Evolutionary conservation across 2,888 invertebrate genomes (phyloP).

Genomic region (Smittia sp.): DNA sequence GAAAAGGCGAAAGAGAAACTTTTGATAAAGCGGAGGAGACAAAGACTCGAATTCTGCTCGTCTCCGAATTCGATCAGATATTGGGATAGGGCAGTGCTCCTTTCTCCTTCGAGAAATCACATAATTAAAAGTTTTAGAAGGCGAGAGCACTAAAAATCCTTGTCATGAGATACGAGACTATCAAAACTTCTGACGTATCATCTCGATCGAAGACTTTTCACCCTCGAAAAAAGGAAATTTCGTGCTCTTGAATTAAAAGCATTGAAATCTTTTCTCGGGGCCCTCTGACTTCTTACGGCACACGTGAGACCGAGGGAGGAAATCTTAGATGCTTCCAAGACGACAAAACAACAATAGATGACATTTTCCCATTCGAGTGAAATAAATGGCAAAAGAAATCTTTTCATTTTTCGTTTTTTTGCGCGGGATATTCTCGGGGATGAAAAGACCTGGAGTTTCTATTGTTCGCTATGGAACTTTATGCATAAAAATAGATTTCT

Average conservation of each 20-base stretch:
- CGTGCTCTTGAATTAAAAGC: slow-evolving; percentile 20
- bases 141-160: slow-evolving; percentile 11
- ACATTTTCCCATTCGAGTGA: slow-evolving; percentile 16
- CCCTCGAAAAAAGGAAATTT: neutral
- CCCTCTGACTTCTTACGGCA: neutral
- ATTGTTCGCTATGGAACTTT: slow-evolving; percentile 21
- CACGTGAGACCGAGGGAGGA: slow-evolving; percentile 21
- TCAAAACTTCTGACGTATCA: slow-evolving; percentile 23
- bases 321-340: neutral
- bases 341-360: slow-evolving; percentile 13
- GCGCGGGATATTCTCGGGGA: slow-evolving; percentile 6
- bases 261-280: neutral
- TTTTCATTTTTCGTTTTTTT: neutral
- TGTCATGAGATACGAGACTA: slow-evolving; percentile 28
- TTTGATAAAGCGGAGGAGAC: neutral
- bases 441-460: slow-evolving; percentile 18
- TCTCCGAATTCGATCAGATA: slow-evolving; percentile 27
- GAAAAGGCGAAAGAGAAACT: slow-evolving; percentile 9
- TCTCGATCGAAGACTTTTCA: neutral
- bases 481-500: slow-evolving; percentile 28
- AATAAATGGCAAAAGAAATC: slow-evolving; percentile 7
- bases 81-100: slow-evolving; percentile 35
- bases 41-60: slow-evolving; percentile 5
- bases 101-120: neutral
- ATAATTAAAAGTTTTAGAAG: slow-evolving; percentile 16